These are phyloP conservation scores for Anoplophora glabripennis DNA, from an alignment of 1,140 invertebrate genomes.

Conservation along the genomic window DNA sequence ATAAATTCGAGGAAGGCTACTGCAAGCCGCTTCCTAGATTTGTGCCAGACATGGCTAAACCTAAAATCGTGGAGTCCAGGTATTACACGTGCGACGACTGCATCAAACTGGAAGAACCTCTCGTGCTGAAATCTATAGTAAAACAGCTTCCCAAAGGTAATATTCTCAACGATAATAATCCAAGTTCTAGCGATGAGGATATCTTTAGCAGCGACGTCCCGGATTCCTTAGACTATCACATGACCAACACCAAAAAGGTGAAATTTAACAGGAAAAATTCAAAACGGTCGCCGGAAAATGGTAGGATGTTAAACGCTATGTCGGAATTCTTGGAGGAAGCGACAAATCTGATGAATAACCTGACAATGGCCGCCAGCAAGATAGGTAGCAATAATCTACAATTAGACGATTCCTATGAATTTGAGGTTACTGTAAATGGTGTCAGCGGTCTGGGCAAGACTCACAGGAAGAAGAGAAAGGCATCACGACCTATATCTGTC, in stretches of 20 bases:
- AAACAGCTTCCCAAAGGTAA: slow-evolving; percentile 13
- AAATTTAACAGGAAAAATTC: slow-evolving; percentile 25
- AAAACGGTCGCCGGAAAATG: not conserved
- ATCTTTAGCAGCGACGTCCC: slow-evolving; percentile 23
- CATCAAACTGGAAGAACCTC: slow-evolving; percentile 23
- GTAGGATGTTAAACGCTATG: slow-evolving; percentile 40
- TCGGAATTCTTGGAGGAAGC: slow-evolving; percentile 46
- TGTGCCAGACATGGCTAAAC: not conserved
- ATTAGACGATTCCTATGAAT: slow-evolving; percentile 33
- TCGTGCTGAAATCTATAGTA: slow-evolving; percentile 33
- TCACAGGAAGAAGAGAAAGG: slow-evolving; percentile 12
- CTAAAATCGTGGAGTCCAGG: not conserved
- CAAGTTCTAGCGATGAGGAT: slow-evolving; percentile 4
- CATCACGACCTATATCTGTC: not conserved
- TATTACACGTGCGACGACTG: slow-evolving; percentile 5
- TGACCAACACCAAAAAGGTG: slow-evolving; percentile 36
- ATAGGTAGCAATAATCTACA: slow-evolving; percentile 18
- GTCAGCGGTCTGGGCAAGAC: slow-evolving; percentile 18
- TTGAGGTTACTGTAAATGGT: slow-evolving; percentile 40
- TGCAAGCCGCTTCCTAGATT: slow-evolving; percentile 8
- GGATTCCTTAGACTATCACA: slow-evolving; percentile 41
- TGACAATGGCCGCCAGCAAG: slow-evolving; percentile 32
- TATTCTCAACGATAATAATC: slow-evolving; percentile 9
- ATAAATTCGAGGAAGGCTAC: not conserved
- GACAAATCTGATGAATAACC: slow-evolving; percentile 40